Evolutionary conservation across 2,888 invertebrate genomes (phyloP).

Genomic region (Galeruca laticollis): DNA sequence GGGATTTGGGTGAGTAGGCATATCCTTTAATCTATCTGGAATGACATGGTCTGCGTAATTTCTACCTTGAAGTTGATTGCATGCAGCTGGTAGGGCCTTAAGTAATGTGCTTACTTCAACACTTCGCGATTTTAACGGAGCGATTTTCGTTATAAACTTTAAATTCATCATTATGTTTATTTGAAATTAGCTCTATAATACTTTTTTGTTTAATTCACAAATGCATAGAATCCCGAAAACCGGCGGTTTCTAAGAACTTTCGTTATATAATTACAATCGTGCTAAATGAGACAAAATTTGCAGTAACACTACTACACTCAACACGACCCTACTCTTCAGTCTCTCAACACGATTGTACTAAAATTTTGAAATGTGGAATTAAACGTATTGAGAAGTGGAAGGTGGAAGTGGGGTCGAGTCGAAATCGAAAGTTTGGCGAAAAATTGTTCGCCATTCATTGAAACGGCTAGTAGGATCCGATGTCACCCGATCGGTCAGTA

Average conservation of each 20-base stretch:
- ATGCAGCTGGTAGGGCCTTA: slow-evolving; percentile 73
- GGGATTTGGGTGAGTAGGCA: slow-evolving; percentile 84
- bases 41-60: slow-evolving; percentile 72
- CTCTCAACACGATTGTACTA: slow-evolving; percentile 1
- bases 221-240: slow-evolving; percentile 22
- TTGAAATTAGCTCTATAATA: slow-evolving; percentile 1
- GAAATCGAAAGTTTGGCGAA: no score
- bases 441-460: no score
- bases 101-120: slow-evolving; percentile 73
- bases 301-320: slow-evolving; percentile 24
- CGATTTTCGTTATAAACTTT: slow-evolving; percentile 76
- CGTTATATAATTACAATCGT: slow-evolving; percentile 34
- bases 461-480: no score
- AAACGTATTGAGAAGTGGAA: background rate
- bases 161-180: slow-evolving; percentile 77
- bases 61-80: slow-evolving; percentile 49
- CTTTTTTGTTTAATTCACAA: slow-evolving; percentile 8
- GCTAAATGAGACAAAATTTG: slow-evolving; percentile 12
- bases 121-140: slow-evolving; percentile 70
- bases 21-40: slow-evolving; percentile 85
- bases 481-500: no score
- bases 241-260: slow-evolving; percentile 27
- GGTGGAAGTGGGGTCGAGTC: background rate
- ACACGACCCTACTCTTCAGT: slow-evolving; percentile 1
- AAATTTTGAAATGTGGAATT: background rate